These are phyloP conservation scores for Erebia palarica DNA, from an alignment of 2,888 invertebrate genomes.

Conservation along the genomic window DNA sequence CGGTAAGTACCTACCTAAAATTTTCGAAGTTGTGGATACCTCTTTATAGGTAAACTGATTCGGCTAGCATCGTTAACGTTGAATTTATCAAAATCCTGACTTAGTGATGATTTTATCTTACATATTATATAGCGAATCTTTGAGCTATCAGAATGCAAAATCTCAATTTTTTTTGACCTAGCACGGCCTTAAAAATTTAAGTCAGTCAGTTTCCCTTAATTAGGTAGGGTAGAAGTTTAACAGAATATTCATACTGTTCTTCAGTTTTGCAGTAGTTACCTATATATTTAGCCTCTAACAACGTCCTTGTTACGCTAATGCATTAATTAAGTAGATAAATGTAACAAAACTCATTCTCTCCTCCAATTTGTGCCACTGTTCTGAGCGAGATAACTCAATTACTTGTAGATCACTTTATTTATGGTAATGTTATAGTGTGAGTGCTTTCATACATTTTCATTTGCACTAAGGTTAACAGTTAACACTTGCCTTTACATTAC, in stretches of 20 bases:
- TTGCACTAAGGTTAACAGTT: neutral
- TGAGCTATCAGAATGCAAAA: too few relatives aligned
- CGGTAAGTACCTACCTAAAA: slow-evolving; percentile 52
- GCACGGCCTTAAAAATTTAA: neutral
- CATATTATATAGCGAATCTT: too few relatives aligned
- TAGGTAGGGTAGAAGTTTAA: neutral
- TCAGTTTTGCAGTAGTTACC: neutral
- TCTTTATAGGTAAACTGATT: too few relatives aligned
- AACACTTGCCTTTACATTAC: too few relatives aligned
- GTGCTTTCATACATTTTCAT: neutral
- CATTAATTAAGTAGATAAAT: slow-evolving; percentile 2
- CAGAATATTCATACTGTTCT: neutral
- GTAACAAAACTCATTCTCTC: neutral
- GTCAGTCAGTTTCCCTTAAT: too few relatives aligned
- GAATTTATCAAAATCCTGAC: too few relatives aligned
- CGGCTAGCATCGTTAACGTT: too few relatives aligned
- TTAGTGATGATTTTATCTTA: too few relatives aligned
- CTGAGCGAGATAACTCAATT: neutral
- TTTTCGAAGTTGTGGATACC: too few relatives aligned
- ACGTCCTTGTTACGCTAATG: neutral
- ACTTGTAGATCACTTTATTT: neutral
- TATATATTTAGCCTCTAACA: neutral
- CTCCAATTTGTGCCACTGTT: neutral
- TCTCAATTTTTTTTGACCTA: too few relatives aligned
- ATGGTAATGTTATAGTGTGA: neutral